Evolutionary conservation across 2,113 vertebrate genomes (phyloP).

Genomic region (Hyla sarda): DNA sequence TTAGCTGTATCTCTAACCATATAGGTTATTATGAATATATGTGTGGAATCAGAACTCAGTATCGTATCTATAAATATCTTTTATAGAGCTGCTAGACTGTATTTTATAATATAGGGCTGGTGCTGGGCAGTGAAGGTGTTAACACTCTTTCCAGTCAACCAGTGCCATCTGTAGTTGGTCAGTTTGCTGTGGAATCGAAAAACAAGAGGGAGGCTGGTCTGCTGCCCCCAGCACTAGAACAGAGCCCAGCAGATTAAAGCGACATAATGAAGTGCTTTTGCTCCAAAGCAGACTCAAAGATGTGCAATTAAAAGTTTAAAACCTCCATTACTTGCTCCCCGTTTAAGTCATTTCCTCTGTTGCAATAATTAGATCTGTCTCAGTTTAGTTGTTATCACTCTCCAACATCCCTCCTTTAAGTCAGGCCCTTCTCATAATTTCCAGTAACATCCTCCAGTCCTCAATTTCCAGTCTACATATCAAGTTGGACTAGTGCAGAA

Average conservation of each 20-base stretch:
- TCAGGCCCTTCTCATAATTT: constrained; percentile 32
- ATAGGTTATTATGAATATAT: not conserved
- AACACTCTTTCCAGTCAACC: constrained; percentile 10
- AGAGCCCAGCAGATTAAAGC: not conserved
- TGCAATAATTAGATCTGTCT: constrained; percentile 50
- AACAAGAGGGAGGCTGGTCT: constrained; percentile 45
- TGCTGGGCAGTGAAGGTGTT: constrained; percentile 31
- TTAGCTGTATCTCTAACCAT: too few species aligned
- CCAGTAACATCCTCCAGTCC: constrained; percentile 10
- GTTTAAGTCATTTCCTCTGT: constrained; percentile 57
- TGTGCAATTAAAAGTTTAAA: constrained; percentile 60
- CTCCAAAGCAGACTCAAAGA: constrained; percentile 57
- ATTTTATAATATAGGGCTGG: not conserved
- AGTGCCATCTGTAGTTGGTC: constrained; percentile 29
- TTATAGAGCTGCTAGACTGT: not conserved
- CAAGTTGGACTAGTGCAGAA: not conserved
- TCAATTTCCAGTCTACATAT: not conserved
- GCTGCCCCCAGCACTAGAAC: constrained; percentile 27
- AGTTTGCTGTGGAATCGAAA: constrained; percentile 47
- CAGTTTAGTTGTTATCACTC: constrained; percentile 35
- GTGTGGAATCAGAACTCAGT: not conserved
- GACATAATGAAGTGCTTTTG: constrained; percentile 37
- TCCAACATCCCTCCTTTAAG: constrained; percentile 25
- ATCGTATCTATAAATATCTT: not conserved
- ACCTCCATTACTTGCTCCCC: constrained; percentile 51